Conservation (phyloP, 2,113 vertebrate species). For the Murina feae region DNA sequence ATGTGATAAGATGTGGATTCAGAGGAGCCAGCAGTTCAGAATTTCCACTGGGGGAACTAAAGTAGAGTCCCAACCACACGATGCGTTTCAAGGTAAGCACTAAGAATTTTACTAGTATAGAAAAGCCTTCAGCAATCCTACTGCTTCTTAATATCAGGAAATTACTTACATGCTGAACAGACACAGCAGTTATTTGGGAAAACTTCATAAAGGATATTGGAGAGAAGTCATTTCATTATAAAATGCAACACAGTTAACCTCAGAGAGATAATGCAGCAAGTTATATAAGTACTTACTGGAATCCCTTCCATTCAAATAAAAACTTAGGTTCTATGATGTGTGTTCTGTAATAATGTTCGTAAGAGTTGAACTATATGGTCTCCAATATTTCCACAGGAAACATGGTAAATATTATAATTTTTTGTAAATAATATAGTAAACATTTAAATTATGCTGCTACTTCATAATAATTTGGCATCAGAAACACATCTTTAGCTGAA, state of each 20-base stretch:
- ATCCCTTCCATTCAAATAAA: constrained; percentile 40
- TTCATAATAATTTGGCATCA: constrained; percentile 18
- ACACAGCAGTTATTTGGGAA: constrained; percentile 39
- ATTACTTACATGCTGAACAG: constrained; percentile 45
- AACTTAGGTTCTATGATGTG: background rate
- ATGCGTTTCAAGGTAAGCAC: background rate
- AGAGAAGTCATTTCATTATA: constrained; percentile 43
- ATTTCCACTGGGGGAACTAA: background rate
- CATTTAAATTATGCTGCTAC: background rate
- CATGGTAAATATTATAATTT: background rate
- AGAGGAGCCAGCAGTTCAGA: background rate
- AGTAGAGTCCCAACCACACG: background rate
- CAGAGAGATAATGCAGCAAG: constrained; percentile 15
- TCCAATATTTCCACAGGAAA: constrained; percentile 54
- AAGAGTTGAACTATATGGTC: constrained; percentile 7
- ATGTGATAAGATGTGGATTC: background rate
- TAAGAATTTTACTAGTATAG: constrained; percentile 21
- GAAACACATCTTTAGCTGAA: constrained; percentile 21
- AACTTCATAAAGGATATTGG: constrained; percentile 43
- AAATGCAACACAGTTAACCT: constrained; percentile 51
- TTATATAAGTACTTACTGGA: constrained; percentile 4
- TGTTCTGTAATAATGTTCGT: constrained; percentile 39
- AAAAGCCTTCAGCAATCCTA: constrained; percentile 19
- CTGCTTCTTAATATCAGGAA: constrained; percentile 31
- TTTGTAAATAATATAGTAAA: background rate